Evolutionary conservation across 2,113 vertebrate genomes (phyloP), one percentile per base, ranked within the genome.

Genomic region (Emydura subglobosa): DNA sequence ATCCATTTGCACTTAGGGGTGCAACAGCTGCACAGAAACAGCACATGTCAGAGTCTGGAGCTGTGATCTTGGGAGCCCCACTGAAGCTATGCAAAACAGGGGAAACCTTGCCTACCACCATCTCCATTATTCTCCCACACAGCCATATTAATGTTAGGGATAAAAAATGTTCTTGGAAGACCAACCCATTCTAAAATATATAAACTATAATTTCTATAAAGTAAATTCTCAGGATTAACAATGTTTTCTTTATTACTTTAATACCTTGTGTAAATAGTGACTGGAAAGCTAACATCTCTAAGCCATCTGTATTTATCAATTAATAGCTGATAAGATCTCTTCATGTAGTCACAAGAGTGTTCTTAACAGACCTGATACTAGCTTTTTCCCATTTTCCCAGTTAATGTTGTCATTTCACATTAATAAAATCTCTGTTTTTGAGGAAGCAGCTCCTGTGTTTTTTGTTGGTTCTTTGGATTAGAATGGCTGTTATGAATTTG

Each of bases 401-500:
- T 92, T 86, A 96, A 92, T 83, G 54, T 87, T 94, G 91, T 94
- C 93, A 50, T 93, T 96, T 94, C 83, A 4, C 57, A 78, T 96
- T 96, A 82, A 86, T 79, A 61, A 47, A 21, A 7, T 87, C 88
- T 87, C 86, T 72, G 82, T 11, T 82, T 91, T 85, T 91, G 78
- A 92, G 88, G 91, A 91, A 96, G 79, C 76, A 92, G 88, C 87
- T 95, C 83, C 93, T 55, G 89, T 93, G 90, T 27, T 96, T 95
- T 94, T 68, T 94, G 61, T 93, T 95, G 89, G 78, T 91, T 90
- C 92, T 96, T 83, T 94, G 96, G 95, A 97, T 98, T 97, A 97
- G 95, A 96, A 91, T 93, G 95, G 87, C 96, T 97, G 96, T 97
- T 98, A 96, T 97, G 96, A 97, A 97, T 97, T 97, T 98, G 97